A percentile compares a stretch with the other conserved stretches of the same genome.
Conservation (phyloP, 2,113 vertebrate genomes). For the Numida meleagris region DNA sequence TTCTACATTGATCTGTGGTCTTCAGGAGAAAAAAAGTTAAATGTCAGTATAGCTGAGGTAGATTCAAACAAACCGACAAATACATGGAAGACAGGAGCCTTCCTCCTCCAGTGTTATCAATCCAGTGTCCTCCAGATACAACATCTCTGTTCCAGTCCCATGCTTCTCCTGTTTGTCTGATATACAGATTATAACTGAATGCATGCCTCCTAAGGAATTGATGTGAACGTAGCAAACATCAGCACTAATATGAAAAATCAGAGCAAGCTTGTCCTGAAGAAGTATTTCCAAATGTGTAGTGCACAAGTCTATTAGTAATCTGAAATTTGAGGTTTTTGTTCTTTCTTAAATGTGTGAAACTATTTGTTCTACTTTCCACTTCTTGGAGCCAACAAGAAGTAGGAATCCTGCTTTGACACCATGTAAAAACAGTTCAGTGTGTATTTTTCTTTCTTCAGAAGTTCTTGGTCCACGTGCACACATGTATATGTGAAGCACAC, state of each 20-base stretch:
- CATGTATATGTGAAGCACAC: not conserved
- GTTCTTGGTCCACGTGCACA: rapidly evolving
- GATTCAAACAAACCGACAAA: not conserved
- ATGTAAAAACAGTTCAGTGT: not conserved
- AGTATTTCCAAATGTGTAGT: not conserved
- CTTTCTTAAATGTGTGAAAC: not conserved
- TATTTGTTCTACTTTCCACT: rapidly evolving
- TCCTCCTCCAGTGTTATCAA: not conserved
- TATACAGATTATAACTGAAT: not conserved
- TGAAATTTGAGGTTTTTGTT: not conserved
- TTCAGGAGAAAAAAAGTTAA: not conserved
- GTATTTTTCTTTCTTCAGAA: not conserved
- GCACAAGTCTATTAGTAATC: not conserved
- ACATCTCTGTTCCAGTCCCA: not conserved
- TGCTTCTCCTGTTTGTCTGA: not conserved
- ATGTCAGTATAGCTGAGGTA: not conserved
- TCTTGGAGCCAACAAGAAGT: not conserved
- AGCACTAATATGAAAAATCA: not conserved
- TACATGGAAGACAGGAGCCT: not conserved
- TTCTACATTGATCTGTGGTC: not conserved
- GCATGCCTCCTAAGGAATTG: not conserved
- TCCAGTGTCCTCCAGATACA: not conserved
- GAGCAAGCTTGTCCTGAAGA: not conserved
- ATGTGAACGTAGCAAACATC: not conserved
- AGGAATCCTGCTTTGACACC: not conserved